A percentile compares a stretch with the other conserved stretches of the same genome.
phyloP scores from a whole-genome alignment of 2,113 vertebrate genomes.

The Myrmophylax atrothorax region DNA sequence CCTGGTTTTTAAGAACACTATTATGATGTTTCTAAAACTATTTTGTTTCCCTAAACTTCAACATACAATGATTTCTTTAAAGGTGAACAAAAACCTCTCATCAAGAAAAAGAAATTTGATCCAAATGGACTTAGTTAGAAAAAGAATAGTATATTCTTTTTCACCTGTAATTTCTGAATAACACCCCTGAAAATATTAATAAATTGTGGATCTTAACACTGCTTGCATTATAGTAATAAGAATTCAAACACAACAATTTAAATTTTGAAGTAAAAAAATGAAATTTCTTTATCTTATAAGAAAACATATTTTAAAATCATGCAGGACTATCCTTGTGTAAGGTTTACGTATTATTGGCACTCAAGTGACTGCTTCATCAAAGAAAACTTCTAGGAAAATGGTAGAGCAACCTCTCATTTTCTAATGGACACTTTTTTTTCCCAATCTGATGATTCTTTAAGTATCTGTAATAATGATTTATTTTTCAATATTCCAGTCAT shows the following conservation, averaged over 20 bases:
- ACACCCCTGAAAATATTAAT: not conserved
- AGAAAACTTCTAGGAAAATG: not conserved
- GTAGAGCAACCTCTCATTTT: constrained; percentile 13
- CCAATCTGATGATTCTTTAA: not conserved
- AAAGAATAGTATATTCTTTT: not conserved
- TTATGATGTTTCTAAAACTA: not conserved
- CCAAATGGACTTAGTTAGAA: not conserved
- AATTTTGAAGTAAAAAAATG: not conserved
- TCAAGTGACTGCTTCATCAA: not conserved
- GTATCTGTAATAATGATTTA: constrained; percentile 57
- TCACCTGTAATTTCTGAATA: not conserved
- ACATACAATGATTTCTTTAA: not conserved
- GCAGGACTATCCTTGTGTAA: not conserved
- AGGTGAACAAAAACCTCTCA: not conserved
- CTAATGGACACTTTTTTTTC: constrained; percentile 30
- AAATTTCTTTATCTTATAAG: not conserved
- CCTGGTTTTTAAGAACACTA: accelerated
- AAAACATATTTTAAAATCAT: not conserved
- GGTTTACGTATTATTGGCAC: not conserved
- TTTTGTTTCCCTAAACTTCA: not conserved
- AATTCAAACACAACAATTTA: not conserved
- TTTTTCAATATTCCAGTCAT: constrained; percentile 37
- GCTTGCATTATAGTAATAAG: not conserved
- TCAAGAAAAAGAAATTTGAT: not conserved
- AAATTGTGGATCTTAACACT: not conserved